A percentile compares a stretch with the other conserved stretches of the same genome.
phyloP scores from a whole-genome alignment of 1,140 invertebrate genomes.

The Lepidurus couesii region DNA sequence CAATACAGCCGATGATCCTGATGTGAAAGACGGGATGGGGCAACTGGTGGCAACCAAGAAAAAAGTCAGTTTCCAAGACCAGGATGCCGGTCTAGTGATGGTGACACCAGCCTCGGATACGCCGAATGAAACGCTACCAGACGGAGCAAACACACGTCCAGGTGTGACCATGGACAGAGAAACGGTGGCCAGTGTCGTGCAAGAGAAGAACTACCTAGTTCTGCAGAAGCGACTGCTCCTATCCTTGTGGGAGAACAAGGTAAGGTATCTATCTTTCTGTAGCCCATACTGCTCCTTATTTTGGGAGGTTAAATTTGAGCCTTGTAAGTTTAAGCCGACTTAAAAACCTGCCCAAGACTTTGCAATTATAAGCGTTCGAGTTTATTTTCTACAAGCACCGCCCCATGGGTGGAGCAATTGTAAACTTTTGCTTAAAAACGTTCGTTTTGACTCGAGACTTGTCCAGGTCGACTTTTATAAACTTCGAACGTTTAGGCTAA shows the following conservation, averaged over 20 bases:
- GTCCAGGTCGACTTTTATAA: too few relatives aligned
- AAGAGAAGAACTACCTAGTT: conserved; percentile 23
- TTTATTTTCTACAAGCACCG: too few relatives aligned
- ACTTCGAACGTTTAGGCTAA: background rate
- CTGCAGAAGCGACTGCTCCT: conserved; percentile 23
- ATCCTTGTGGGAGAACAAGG: conserved; percentile 9
- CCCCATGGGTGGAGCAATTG: too few relatives aligned
- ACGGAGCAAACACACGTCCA: background rate
- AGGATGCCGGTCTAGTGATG: background rate
- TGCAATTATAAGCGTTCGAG: too few relatives aligned
- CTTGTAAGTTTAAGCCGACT: too few relatives aligned
- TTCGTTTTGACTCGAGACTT: too few relatives aligned
- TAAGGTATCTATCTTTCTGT: background rate
- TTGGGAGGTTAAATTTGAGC: too few relatives aligned
- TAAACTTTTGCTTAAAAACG: too few relatives aligned
- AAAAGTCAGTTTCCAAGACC: conserved; percentile 10
- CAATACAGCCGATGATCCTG: background rate
- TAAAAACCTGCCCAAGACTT: too few relatives aligned
- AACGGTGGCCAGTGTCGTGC: background rate
- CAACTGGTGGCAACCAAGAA: conserved; percentile 5
- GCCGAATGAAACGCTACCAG: background rate
- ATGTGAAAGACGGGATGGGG: background rate
- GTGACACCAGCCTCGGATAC: background rate
- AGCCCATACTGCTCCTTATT: too few relatives aligned
- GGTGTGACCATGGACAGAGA: conserved; percentile 16